Evolutionary conservation across 2,888 invertebrate genomes (phyloP).

Genomic region (Chymomyza amoena): DNA sequence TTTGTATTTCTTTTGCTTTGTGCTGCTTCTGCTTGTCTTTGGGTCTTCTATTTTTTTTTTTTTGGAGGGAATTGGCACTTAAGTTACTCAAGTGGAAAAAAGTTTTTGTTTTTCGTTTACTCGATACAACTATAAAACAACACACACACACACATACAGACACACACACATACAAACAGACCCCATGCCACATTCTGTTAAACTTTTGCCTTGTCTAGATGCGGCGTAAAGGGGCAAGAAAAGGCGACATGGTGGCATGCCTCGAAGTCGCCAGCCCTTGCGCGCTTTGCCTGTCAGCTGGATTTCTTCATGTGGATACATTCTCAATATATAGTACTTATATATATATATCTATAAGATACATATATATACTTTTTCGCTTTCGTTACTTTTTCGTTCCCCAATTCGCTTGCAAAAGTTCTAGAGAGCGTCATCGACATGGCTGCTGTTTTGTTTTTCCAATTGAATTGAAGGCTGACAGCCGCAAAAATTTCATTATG

Average conservation of each 20-base stretch:
- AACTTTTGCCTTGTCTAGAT: slow-evolving; percentile 36
- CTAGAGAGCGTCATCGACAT: slow-evolving; percentile 6
- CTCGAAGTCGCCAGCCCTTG: not conserved
- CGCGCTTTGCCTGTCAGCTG: slow-evolving; percentile 56
- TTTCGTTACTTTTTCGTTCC: slow-evolving; percentile 15
- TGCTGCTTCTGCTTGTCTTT: slow-evolving; percentile 17
- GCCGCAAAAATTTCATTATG: slow-evolving; percentile 76
- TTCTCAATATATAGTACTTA: slow-evolving; percentile 47
- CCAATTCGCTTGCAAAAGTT: slow-evolving; percentile 7
- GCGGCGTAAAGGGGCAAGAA: not conserved
- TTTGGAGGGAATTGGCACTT: slow-evolving; percentile 71
- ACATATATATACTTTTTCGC: slow-evolving; percentile 29
- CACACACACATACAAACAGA: slow-evolving; percentile 16
- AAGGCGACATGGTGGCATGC: not conserved
- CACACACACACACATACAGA: slow-evolving; percentile 28
- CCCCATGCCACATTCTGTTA: slow-evolving; percentile 48
- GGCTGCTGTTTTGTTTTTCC: slow-evolving; percentile 49
- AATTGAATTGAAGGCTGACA: slow-evolving; percentile 60
- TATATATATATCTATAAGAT: slow-evolving; percentile 12
- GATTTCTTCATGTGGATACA: slow-evolving; percentile 58
- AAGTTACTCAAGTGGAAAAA: slow-evolving; percentile 75
- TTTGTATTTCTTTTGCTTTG: slow-evolving; percentile 21
- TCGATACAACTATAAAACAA: slow-evolving; percentile 59
- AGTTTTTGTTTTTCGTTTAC: slow-evolving; percentile 72
- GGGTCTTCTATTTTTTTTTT: slow-evolving; percentile 23